These are phyloP conservation scores for Cygnus buccinator DNA, from an alignment of 2,113 vertebrate species.

Conservation along the genomic window DNA sequence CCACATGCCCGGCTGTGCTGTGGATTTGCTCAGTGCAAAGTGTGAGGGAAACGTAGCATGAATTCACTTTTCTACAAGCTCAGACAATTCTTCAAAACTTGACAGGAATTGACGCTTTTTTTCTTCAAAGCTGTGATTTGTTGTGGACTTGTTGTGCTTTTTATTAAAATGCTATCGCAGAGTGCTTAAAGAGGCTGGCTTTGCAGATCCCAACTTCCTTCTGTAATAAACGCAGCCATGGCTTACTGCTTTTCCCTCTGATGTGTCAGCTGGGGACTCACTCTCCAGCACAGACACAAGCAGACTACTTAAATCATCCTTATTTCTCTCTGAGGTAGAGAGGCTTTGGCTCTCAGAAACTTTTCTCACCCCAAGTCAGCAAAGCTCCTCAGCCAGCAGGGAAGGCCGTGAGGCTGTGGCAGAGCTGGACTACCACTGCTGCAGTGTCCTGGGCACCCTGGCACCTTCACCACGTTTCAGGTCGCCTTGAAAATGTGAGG, in stretches of 20 bases:
- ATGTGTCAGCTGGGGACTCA: conserved; percentile 68
- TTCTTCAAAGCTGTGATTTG: conserved; percentile 76
- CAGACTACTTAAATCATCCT: conserved; percentile 75
- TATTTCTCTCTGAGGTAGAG: conserved; percentile 67
- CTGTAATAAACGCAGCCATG: conserved; percentile 70
- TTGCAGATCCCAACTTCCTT: conserved; percentile 59
- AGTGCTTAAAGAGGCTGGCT: conserved; percentile 64
- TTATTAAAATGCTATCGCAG: conserved; percentile 77
- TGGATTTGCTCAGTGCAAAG: conserved; percentile 17
- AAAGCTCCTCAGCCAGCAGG: conserved; percentile 64
- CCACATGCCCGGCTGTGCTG: neutral
- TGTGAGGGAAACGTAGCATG: conserved; percentile 3
- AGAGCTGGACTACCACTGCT: neutral
- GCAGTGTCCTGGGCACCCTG: too few species aligned
- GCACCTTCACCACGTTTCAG: too few species aligned
- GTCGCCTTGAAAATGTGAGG: neutral
- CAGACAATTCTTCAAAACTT: conserved; percentile 70
- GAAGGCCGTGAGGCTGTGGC: conserved; percentile 31
- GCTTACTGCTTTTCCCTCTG: conserved; percentile 68
- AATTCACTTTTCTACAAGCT: conserved; percentile 77
- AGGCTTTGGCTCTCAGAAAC: conserved; percentile 64
- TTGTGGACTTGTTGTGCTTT: conserved; percentile 73
- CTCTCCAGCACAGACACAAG: conserved; percentile 60
- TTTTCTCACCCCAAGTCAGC: conserved; percentile 75
- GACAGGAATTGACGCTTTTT: conserved; percentile 72